Evolutionary conservation across 2,888 invertebrate species (phyloP).

Genomic region (Erebia aethiops): DNA sequence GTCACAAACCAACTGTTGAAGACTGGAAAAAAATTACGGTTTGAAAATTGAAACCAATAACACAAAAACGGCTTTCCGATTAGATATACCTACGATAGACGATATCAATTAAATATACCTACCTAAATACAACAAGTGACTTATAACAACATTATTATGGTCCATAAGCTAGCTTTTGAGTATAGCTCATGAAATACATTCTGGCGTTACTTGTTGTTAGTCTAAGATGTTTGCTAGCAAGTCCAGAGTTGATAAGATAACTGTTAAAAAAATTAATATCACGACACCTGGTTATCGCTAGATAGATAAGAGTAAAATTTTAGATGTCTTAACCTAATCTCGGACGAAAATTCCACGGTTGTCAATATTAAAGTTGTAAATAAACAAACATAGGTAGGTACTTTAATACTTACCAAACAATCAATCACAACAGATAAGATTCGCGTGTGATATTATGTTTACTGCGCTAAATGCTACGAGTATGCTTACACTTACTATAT

Average conservation of each 20-base stretch:
- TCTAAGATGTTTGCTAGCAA: constrained; percentile 61
- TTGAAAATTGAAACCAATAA: not conserved
- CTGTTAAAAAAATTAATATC: constrained; percentile 66
- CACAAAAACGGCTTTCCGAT: not conserved
- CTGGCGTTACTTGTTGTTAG: constrained; percentile 51
- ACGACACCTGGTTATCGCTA: constrained; percentile 60
- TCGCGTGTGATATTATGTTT: constrained; percentile 46
- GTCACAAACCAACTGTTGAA: not conserved
- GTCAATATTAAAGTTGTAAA: constrained; percentile 53
- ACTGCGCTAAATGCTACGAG: not conserved
- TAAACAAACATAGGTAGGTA: constrained; percentile 39
- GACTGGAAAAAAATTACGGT: not conserved
- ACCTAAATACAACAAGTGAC: not conserved
- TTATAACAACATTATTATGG: no score
- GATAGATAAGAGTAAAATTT: constrained; percentile 62
- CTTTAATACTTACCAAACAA: constrained; percentile 42
- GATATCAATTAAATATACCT: not conserved
- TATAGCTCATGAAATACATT: constrained; percentile 11
- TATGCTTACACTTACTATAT: no score
- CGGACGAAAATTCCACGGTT: constrained; percentile 56
- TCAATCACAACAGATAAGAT: constrained; percentile 66
- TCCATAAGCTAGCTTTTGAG: not conserved
- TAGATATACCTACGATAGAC: not conserved
- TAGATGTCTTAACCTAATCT: constrained; percentile 60
- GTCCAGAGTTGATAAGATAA: constrained; percentile 64